Percentiles rank a stretch among this genome's conserved stretches.
Conservation (phyloP, 1,140 invertebrate genomes). For the Euura lappo region DNA sequence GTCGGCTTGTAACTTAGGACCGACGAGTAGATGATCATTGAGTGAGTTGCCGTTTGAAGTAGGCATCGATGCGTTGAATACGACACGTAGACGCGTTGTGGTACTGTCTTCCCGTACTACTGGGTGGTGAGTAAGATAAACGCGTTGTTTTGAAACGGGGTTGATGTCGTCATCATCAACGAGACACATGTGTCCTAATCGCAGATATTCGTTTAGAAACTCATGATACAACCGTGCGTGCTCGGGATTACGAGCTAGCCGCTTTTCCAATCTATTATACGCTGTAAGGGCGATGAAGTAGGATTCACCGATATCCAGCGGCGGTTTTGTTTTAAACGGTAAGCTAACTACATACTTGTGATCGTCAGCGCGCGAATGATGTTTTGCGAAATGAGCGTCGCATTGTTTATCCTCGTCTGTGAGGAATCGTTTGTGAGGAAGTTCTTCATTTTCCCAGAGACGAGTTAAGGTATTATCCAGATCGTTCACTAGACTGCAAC, state of each 20-base stretch:
- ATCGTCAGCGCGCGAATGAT: background rate
- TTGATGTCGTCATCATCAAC: background rate
- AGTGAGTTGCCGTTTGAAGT: slow-evolving; percentile 16
- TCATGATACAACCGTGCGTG: slow-evolving; percentile 17
- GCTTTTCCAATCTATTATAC: background rate
- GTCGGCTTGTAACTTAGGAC: slow-evolving; percentile 16
- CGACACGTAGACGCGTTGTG: slow-evolving; percentile 26
- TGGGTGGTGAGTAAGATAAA: background rate
- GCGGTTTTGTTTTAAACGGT: slow-evolving; percentile 9
- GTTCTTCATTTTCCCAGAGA: slow-evolving; percentile 9
- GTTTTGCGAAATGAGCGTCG: background rate
- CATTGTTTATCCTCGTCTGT: background rate
- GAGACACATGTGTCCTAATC: slow-evolving; percentile 34
- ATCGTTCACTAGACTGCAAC: background rate
- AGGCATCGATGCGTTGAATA: slow-evolving; percentile 22
- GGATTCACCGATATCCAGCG: background rate
- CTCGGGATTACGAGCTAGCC: background rate
- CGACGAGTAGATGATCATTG: slow-evolving; percentile 24
- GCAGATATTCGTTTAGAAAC: slow-evolving; percentile 41
- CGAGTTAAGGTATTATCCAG: background rate
- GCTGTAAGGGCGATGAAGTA: background rate
- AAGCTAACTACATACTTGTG: slow-evolving; percentile 8
- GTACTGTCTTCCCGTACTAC: background rate
- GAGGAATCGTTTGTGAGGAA: background rate
- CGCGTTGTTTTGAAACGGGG: background rate